Conservation (phyloP, 2,113 vertebrate species). For the Dasyurus viverrinus region DNA sequence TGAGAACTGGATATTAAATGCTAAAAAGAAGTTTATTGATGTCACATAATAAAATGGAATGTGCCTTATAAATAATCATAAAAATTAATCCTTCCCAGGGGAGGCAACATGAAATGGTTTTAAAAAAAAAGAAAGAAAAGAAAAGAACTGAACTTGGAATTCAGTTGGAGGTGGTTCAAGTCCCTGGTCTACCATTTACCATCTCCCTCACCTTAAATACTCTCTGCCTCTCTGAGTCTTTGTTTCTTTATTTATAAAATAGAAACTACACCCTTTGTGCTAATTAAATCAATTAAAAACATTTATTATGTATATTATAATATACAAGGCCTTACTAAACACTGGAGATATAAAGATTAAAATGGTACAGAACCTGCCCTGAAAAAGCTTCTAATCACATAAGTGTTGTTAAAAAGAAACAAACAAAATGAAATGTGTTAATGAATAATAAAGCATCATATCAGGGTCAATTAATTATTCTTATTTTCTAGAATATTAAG, state of each 20-base stretch:
- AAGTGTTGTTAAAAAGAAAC: background rate
- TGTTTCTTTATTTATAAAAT: background rate
- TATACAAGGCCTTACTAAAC: background rate
- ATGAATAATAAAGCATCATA: background rate
- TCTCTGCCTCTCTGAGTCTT: background rate
- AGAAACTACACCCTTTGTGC: background rate
- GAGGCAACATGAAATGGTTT: background rate
- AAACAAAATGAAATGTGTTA: background rate
- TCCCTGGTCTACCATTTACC: background rate
- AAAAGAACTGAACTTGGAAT: background rate
- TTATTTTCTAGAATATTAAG: background rate
- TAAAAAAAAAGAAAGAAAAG: too few relatives aligned
- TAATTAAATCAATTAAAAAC: background rate
- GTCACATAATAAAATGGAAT: background rate
- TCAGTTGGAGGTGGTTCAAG: background rate
- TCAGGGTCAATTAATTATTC: background rate
- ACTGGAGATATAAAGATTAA: background rate
- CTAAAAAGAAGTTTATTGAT: conserved; percentile 10
- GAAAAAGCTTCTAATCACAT: background rate
- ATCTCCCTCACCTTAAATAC: background rate
- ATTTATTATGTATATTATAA: background rate
- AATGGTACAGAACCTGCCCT: background rate
- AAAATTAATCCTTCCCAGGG: background rate
- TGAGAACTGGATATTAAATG: conserved; percentile 29
- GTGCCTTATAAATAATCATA: background rate